Conservation (phyloP, 1,140 invertebrate species). For the Leptinotarsa undecemlineata region DNA sequence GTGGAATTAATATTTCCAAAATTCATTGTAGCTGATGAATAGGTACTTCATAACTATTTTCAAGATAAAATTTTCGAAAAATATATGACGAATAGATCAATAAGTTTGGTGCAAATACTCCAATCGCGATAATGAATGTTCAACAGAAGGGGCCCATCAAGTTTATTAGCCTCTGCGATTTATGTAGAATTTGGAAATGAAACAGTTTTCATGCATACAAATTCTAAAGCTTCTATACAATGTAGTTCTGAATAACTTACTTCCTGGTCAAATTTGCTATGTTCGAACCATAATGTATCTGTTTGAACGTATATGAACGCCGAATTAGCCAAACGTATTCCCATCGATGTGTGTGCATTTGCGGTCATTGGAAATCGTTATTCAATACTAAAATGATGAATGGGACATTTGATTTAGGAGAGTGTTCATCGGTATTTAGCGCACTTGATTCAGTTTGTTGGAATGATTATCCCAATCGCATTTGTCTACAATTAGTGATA, state of each 20-base stretch:
- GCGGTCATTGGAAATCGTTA: slow-evolving; percentile 5
- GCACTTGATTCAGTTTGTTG: background rate
- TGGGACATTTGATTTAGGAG: slow-evolving; percentile 4
- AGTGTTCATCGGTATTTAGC: background rate
- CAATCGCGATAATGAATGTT: no score
- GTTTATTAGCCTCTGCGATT: no score
- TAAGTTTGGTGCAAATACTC: no score
- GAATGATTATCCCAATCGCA: background rate
- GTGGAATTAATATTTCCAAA: no score
- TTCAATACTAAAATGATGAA: slow-evolving; percentile 1
- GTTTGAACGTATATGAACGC: background rate
- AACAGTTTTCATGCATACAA: background rate
- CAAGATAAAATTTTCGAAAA: no score
- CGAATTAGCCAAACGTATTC: slow-evolving; percentile 8
- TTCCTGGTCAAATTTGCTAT: background rate
- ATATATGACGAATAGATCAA: no score
- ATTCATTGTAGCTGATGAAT: no score
- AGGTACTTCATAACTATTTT: no score
- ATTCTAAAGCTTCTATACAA: background rate
- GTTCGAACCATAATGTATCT: background rate
- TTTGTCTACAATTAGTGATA: background rate
- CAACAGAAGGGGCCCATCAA: no score
- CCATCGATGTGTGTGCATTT: background rate
- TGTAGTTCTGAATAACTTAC: background rate
- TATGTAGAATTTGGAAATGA: no score